Evolutionary conservation across 2,888 invertebrate species (phyloP).

Genomic region (Aproaerema taeniolella): DNA sequence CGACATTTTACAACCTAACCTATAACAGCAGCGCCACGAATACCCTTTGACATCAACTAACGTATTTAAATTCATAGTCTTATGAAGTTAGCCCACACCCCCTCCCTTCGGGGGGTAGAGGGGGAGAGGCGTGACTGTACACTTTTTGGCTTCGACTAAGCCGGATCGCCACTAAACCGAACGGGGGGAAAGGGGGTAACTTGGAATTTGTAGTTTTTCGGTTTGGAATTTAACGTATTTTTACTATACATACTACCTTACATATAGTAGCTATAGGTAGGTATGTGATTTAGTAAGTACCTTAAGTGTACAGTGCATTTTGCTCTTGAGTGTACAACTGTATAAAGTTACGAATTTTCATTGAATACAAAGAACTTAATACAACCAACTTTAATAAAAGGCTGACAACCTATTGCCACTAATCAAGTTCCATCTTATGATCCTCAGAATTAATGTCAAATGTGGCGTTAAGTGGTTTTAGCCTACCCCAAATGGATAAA

Average conservation of each 20-base stretch:
- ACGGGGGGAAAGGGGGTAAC: neutral
- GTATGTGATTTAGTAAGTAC: too few species aligned
- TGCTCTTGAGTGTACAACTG: too few species aligned
- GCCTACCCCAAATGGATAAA: too few species aligned
- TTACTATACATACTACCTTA: conserved; percentile 29
- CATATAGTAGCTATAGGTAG: conserved; percentile 25
- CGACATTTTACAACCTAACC: conserved; percentile 42
- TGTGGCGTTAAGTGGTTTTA: too few species aligned
- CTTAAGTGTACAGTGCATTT: too few species aligned
- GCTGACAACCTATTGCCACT: too few species aligned
- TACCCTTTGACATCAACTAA: conserved; percentile 74
- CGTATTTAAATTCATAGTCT: conserved; percentile 78
- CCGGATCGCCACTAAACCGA: conserved; percentile 59
- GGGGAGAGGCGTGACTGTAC: conserved; percentile 68
- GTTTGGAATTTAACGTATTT: neutral
- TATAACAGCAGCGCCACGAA: conserved; percentile 48
- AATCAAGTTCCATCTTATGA: too few species aligned
- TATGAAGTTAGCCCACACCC: conserved; percentile 73
- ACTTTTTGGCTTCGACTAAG: conserved; percentile 76
- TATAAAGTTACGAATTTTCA: too few species aligned
- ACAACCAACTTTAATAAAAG: too few species aligned
- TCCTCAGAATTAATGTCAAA: too few species aligned
- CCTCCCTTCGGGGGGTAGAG: conserved; percentile 28
- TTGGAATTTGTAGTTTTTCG: neutral
- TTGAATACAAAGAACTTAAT: too few species aligned